Base-by-base conservation (phyloP, 2,888 invertebrate species). In the Rhaphigaster nebulosa region DNA sequence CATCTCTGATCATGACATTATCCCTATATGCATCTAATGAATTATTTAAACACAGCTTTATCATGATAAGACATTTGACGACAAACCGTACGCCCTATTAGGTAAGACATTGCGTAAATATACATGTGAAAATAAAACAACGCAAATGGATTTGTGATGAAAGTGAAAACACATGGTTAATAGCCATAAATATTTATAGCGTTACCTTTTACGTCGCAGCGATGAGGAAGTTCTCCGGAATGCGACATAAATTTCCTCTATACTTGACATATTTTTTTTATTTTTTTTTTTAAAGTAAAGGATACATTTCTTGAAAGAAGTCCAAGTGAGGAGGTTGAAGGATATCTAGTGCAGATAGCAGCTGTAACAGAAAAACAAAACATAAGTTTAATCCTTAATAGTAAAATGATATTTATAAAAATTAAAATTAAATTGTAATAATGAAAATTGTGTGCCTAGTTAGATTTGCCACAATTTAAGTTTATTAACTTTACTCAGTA, bases 221-320 rank as follows among this genome's bases (percentile, higher is more conserved):
- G 87, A 87, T 26, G 50, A 50, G 54, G 50, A 54, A 50, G 54
- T 87, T 45, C 54, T 20, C 34, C 1, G 38, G 70, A 76, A 76
- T 38, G 70, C 50, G 54, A 60, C n/a, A n/a, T n/a, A n/a, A n/a
- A n/a, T n/a, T n/a, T n/a, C 50, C 88, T 54, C 38, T 60, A 56
- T 38, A 88, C 34, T 60, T 88, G 60, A 88, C 4, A 56, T 88
- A 60, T 23, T n/a, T 88, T 87, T 87, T 50, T 84, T n/a, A n/a
- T n/a, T 84, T 45, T 34, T 87, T 52, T 88, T 88, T 13, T 38
- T 26, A 56, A 56, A 87, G 92, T 94, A 94, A 97, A 97, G 97
- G 97, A 97, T 98, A 99, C 99, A 99, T 98, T 97, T 99, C 99
- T 95, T 99, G 99, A 96, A 99, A 99, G 96, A 98, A 99, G 95